phyloP scores from a whole-genome alignment of 2,888 invertebrate genomes.

The Sphaeridia pumilis region DNA sequence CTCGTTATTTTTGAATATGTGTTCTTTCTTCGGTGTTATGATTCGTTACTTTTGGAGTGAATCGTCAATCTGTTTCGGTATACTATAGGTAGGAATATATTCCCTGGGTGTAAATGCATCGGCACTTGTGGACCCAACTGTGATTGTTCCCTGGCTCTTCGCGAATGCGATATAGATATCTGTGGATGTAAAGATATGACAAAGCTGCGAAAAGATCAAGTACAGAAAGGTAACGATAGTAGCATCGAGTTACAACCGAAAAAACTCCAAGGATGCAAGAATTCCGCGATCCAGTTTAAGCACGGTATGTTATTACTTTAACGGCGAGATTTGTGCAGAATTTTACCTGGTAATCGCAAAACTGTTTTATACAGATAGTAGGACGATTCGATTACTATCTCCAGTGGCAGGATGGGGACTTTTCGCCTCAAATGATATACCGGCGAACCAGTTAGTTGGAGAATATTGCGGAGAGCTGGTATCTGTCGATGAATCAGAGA shows the following conservation, averaged over 20 bases:
- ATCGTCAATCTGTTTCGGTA: neutral
- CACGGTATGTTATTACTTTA: no score
- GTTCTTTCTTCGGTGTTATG: neutral
- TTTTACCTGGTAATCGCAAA: neutral
- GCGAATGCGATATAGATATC: conserved; percentile 8
- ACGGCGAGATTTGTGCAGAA: no score
- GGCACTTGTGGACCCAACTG: neutral
- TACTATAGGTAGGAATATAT: neutral
- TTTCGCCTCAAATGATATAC: neutral
- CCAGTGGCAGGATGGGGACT: conserved; percentile 1
- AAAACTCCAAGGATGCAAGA: neutral
- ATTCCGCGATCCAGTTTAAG: neutral
- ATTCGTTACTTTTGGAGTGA: neutral
- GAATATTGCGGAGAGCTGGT: conserved; percentile 8
- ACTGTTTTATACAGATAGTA: neutral
- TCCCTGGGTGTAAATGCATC: conserved; percentile 2
- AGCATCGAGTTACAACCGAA: neutral
- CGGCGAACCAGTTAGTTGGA: neutral
- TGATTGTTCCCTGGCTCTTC: neutral
- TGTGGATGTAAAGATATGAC: conserved; percentile 8
- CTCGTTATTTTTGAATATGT: neutral
- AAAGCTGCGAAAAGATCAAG: neutral
- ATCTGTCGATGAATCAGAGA: neutral
- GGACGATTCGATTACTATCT: neutral
- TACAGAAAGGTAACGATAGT: neutral